Evolutionary conservation across 1,140 invertebrate species (phyloP), one percentile per base, ranked within the genome.

Genomic region (Pogonomyrmex californicus): DNA sequence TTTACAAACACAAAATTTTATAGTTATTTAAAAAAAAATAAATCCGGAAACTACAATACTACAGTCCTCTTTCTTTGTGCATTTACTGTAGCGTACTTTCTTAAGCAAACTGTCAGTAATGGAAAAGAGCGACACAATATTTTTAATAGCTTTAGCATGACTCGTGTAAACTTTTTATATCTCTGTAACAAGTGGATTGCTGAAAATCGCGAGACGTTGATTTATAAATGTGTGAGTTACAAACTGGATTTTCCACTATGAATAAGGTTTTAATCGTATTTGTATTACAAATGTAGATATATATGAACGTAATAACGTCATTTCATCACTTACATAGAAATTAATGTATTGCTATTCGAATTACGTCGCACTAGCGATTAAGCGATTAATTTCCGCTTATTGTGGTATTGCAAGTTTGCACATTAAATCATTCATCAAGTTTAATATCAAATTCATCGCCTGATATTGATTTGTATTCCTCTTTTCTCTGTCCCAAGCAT

Each of bases 71-170:
- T 23, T 23, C 23, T 23, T 23, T 23, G 23, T 23, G 23, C 23
- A 23, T 23, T 23, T 23, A 23, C 0, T 23, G 23, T 23, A 23
- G 23, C n/a, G n/a, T n/a, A n/a, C 23, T 23, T 23, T 23, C 23
- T 44, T 44, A 70, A 23, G 14, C 7, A 30, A 44, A 70, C n/a
- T 30, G 4, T 54, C 44, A 49, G 14, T 56, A 6, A n/a, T 44
- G 10, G 4, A 54, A 4, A 70, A 44, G 44, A 44, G 6, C 17
- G 6, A 38, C 70, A 81, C 54, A 56, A 51, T 82, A 82, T 82
- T 71, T 23, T 82, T 71, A 82, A 70, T 71, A 82, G 23, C 51
- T 58, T 81, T 58, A 71, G 23, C 7, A 3, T 36, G 23, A 71
- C n/a, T n/a, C 17, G 7, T 41, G 4, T 14, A 56, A 71, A 23